Conservation (phyloP, 2,113 vertebrate species). For the Elaphurus davidianus region DNA sequence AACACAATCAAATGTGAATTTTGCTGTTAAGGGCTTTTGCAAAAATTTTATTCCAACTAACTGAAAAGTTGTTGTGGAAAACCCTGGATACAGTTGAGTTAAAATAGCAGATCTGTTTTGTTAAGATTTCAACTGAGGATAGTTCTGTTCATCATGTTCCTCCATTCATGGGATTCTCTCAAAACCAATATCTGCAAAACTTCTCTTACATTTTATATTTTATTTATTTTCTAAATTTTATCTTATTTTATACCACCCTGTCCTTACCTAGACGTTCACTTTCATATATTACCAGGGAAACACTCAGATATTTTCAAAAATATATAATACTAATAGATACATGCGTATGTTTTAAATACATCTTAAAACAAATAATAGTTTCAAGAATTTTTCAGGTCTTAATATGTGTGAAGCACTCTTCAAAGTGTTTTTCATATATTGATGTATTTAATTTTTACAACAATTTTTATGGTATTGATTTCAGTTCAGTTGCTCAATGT, state of each 20-base stretch:
- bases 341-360: background rate
- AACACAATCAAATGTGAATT: background rate
- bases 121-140: background rate
- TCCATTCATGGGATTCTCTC: background rate
- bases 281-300: background rate
- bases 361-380: background rate
- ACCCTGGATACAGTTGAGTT: background rate
- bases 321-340: background rate
- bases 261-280: background rate
- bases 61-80: background rate
- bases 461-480: background rate
- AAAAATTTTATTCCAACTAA: background rate
- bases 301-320: background rate
- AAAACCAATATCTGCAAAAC: background rate
- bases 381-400: background rate
- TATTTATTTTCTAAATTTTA: background rate
- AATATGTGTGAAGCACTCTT: background rate
- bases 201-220: background rate
- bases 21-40: background rate
- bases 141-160: background rate
- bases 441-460: background rate
- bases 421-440: background rate
- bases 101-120: background rate
- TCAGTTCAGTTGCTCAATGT: background rate
- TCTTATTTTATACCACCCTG: background rate